phyloP scores from a whole-genome alignment of 1,140 invertebrate species.

The Pantala flavescens region DNA sequence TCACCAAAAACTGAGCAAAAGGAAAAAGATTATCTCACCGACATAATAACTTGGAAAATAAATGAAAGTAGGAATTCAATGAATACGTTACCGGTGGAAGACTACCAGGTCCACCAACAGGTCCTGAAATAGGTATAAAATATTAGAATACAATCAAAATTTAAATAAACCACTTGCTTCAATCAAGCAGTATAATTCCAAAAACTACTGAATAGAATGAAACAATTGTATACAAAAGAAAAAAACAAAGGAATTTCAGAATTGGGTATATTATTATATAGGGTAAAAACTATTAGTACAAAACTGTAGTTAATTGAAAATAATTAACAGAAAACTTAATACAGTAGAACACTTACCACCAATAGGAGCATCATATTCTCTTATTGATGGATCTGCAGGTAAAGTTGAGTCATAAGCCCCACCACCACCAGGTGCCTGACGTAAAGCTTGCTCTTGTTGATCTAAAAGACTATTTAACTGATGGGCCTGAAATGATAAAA shows the following conservation, averaged over 20 bases:
- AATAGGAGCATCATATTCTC: conserved; percentile 7
- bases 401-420: conserved; percentile 21
- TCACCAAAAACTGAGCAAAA: too few species aligned
- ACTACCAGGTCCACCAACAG: not conserved
- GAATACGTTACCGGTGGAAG: conserved; percentile 17
- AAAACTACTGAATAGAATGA: too few species aligned
- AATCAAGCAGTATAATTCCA: too few species aligned
- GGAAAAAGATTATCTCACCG: too few species aligned
- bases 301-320: too few species aligned
- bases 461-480: conserved; percentile 48
- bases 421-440: conserved; percentile 26
- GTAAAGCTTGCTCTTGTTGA: conserved; percentile 44
- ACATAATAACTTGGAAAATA: too few species aligned
- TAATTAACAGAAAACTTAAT: too few species aligned
- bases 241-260: too few species aligned
- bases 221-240: not conserved
- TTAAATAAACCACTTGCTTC: too few species aligned
- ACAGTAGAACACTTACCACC: not conserved
- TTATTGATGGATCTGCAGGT: not conserved
- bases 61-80: not conserved
- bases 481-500: conserved; percentile 37
- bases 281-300: too few species aligned
- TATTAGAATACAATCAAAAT: conserved; percentile 11
- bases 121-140: not conserved
- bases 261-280: too few species aligned